Evolutionary conservation across 2,113 vertebrate genomes (phyloP).

Genomic region (Potamarius usumacintae): DNA sequence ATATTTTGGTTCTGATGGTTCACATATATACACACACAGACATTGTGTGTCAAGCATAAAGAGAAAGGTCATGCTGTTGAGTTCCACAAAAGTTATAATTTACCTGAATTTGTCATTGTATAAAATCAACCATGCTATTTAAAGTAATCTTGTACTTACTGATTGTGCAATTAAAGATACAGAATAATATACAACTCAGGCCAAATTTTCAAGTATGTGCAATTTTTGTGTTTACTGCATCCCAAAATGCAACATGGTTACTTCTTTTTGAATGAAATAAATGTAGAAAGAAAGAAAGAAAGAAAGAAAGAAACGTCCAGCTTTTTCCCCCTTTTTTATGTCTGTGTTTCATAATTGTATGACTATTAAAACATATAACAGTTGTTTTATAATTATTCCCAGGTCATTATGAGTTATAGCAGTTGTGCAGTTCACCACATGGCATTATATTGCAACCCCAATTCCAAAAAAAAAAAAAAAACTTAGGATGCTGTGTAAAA

Average conservation of each 20-base stretch:
- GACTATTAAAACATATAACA: neutral
- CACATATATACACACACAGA: neutral
- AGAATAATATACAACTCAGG: neutral
- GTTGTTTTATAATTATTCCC: neutral
- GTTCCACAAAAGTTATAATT: slow-evolving; percentile 19
- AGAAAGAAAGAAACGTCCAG: neutral
- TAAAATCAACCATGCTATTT: slow-evolving; percentile 18
- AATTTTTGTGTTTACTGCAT: neutral
- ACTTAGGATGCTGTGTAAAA: too few species aligned
- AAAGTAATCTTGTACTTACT: slow-evolving; percentile 21
- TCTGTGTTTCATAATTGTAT: too few species aligned
- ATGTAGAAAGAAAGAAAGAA: neutral
- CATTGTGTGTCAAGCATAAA: neutral
- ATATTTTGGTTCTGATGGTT: neutral
- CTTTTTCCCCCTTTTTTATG: neutral
- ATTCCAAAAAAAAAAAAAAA: too few species aligned
- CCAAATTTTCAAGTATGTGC: neutral
- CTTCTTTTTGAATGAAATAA: neutral
- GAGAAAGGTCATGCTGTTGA: neutral
- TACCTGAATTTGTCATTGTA: slow-evolving; percentile 16
- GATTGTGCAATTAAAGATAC: slow-evolving; percentile 2
- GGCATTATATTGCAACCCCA: neutral
- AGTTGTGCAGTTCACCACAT: neutral
- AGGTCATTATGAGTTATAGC: neutral
- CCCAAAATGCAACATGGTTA: neutral